Evolutionary conservation across 53 echinoderm and acorn worm species (phyloP).

Genomic region (Holothuria scabra): DNA sequence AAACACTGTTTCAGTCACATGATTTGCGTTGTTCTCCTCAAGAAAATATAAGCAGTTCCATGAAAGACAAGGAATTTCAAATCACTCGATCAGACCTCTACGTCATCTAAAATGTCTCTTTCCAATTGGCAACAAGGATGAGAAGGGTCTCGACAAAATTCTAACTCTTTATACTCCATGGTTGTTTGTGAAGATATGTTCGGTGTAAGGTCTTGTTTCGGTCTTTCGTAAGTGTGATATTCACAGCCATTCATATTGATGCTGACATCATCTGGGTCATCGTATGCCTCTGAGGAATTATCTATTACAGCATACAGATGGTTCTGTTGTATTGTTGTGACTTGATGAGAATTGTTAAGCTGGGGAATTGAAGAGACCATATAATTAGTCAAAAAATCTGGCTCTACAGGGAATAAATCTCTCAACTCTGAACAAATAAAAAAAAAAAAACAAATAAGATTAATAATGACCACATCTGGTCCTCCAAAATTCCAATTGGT

Average conservation of each 20-base stretch:
- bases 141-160: background rate
- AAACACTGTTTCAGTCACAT: too few relatives aligned
- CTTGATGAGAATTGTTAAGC: slow-evolving; percentile 11
- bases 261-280: background rate
- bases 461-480: too few relatives aligned
- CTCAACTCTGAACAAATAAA: too few relatives aligned
- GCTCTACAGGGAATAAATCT: too few relatives aligned
- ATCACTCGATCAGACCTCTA: background rate
- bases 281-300: background rate
- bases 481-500: too few relatives aligned
- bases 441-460: too few relatives aligned
- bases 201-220: background rate
- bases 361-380: background rate
- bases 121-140: background rate
- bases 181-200: background rate
- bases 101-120: slow-evolving; percentile 3
- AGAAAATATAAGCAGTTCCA: too few relatives aligned
- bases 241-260: background rate
- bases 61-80: too few relatives aligned
- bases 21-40: too few relatives aligned
- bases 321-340: slow-evolving; percentile 22
- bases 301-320: slow-evolving; percentile 29
- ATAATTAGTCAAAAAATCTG: too few relatives aligned
- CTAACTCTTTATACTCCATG: slow-evolving; percentile 27
- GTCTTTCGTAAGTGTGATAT: slow-evolving; percentile 9